Base-by-base conservation (phyloP, 1,140 invertebrate genomes). In the Drosophila nikananu region DNA sequence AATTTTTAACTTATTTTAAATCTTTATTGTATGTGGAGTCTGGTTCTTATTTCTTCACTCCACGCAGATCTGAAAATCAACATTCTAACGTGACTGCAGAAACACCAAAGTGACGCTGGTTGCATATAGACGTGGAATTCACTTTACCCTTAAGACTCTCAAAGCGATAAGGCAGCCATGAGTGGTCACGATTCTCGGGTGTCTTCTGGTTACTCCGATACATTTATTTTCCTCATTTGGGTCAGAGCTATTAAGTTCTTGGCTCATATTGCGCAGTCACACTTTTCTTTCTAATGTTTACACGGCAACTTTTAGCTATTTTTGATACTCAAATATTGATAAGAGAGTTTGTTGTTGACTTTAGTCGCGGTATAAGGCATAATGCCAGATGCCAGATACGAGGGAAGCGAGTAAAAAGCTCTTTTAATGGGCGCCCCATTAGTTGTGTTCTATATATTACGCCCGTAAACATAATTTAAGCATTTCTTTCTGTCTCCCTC, bases 251-350 rank as follows among this genome's bases (percentile, higher is more conserved):
- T 76, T 76, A 76, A 44, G 54, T 65, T 58, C 55, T 59, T 60
- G 25, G 67, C 39, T 71, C 67, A 66, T 77, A 59, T 66, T 76
- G 59, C 67, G 67, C 67, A 71, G 67, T 68, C 64, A 71, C 67
- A 71, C 30, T 68, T 68, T 71, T 71, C 64, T 57, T 71, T 46
- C 21, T 12, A 12, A 32, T 73, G 55, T 73, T 73, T 73, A 73
- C 68, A 73, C 68, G 52, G 52, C 52, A 35, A 60, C 71, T 72
- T 25, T 42, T 9, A 52, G 54, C 70, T 64, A 75, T 52, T 75
- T 74, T 64, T 55, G 49, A 64, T 75, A 75, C 71, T n/a, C 72
- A 57, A 75, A 75, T 75, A 75, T 75, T 75, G 72, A 75, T 75
- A 75, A 75, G 58, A 35, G 21, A 35, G 49, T 49, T 75, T 39